Base-by-base conservation (phyloP, 2,888 invertebrate species). In the Cephus nigrinus region DNA sequence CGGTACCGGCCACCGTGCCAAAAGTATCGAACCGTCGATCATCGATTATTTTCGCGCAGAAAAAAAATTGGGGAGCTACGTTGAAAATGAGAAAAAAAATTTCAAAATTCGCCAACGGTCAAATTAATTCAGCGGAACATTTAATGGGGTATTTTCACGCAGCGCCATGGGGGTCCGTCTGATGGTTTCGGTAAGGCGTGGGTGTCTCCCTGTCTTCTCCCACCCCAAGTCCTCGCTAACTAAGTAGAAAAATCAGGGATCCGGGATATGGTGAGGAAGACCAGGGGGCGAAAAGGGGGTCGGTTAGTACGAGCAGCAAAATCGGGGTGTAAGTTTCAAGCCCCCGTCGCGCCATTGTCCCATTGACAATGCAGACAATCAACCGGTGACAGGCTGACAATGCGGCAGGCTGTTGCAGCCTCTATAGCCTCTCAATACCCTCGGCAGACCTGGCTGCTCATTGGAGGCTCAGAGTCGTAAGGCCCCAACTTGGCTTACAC, bases 271-370 rank as follows among this genome's bases (percentile, higher is more conserved):
- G 36, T 33, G 32, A 55, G 32, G 69, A 23, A 34, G 69, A 31
- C 15, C 5, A 15, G 30, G 68, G 40, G 23, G 55, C 23, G 0
- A 4, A 12, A 12, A 55, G 75, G 69, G 40, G 55, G 23, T 23
- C 5, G 55, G 55, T 23, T 55, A 55, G 23, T 55, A 55, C 55
- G 55, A 23, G 55, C 23, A 55, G 55, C 23, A 74, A 76, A 78
- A 81, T 82, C 82, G 80, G 85, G 86, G 88, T 88, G 87, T 88
- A 87, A 84, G 83, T 88, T 88, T 88, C 88, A 88, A 84, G 82
- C 85, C 79, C 88, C 88, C 82, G 86, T 80, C 79, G 88, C 76
- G 85, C 80, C 80, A 86, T 88, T 88, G 86, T 88, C 76, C 79
- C 77, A 68, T 68, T 76, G 82, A 88, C 87, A 88, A 88, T 88